Percentiles rank a stretch among this genome's conserved stretches.
These are phyloP conservation scores for Alligator sinensis DNA, from an alignment of 2,113 vertebrate species.

Conservation along the genomic window DNA sequence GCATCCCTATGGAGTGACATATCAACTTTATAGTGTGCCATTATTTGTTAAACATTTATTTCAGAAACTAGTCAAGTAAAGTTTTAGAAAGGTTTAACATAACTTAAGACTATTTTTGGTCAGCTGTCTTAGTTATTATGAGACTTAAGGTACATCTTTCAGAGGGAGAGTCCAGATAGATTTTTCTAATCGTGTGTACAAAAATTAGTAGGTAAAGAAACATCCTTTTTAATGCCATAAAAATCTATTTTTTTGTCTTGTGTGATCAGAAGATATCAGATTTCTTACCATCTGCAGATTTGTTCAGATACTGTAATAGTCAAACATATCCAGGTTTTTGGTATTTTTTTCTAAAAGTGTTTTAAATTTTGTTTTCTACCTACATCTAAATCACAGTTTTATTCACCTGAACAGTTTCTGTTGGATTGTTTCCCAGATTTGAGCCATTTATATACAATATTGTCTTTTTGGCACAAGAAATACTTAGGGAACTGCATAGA, in stretches of 20 bases:
- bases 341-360: conserved; percentile 20
- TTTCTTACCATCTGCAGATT: background rate
- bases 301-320: background rate
- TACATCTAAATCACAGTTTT: conserved; percentile 51
- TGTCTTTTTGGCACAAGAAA: conserved; percentile 46
- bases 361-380: conserved; percentile 47
- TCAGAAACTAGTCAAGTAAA: background rate
- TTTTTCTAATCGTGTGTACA: background rate
- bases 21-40: background rate
- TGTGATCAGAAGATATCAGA: background rate
- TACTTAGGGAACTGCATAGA: conserved; percentile 46
- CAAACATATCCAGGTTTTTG: background rate
- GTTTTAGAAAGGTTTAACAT: background rate
- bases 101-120: background rate
- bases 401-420: conserved; percentile 56
- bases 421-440: conserved; percentile 52
- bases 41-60: background rate
- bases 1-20: background rate
- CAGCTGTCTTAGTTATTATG: background rate
- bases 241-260: background rate
- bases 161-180: background rate
- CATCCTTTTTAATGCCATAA: background rate
- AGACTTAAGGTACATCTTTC: background rate
- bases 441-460: conserved; percentile 48
- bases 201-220: background rate